Percentiles rank a stretch among this genome's conserved stretches.
Conservation (phyloP, 2,888 invertebrate genomes). For the Ceramica pisi region DNA sequence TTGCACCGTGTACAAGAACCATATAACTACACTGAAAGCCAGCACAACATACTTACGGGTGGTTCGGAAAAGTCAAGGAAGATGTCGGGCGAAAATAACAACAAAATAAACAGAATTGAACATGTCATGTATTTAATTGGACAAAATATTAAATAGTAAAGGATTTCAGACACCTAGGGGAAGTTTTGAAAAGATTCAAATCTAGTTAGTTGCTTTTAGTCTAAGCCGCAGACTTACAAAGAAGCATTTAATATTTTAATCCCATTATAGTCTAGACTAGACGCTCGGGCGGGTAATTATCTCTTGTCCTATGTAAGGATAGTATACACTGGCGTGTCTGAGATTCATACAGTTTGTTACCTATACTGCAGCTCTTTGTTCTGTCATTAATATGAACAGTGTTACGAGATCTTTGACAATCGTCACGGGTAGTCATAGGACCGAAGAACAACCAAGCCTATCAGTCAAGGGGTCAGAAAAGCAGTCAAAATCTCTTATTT, state of each 20-base stretch:
- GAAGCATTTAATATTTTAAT: background rate
- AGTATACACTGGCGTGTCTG: background rate
- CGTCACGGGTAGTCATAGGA: background rate
- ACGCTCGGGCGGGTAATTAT: background rate
- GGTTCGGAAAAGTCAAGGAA: too few species aligned
- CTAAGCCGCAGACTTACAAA: conserved; percentile 27
- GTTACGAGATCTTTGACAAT: background rate
- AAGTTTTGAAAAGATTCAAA: background rate
- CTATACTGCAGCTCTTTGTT: background rate
- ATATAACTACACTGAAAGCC: too few species aligned
- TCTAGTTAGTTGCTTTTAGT: background rate
- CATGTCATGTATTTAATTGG: too few species aligned
- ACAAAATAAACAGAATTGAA: too few species aligned
- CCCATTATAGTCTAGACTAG: conserved; percentile 32
- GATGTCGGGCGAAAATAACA: too few species aligned
- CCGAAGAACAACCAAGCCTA: too few species aligned
- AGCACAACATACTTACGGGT: too few species aligned
- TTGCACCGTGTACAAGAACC: too few species aligned
- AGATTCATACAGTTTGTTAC: background rate
- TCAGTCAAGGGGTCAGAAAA: too few species aligned
- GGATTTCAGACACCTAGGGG: background rate
- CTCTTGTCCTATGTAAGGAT: background rate
- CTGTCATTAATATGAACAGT: background rate
- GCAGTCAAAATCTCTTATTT: too few species aligned
- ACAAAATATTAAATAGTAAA: too few species aligned